A percentile compares a stretch with the other conserved stretches of the same genome.
Evolutionary conservation across 2,797 vertebrate genomes (phyloP).

Genomic region (Chrosomus eos): DNA sequence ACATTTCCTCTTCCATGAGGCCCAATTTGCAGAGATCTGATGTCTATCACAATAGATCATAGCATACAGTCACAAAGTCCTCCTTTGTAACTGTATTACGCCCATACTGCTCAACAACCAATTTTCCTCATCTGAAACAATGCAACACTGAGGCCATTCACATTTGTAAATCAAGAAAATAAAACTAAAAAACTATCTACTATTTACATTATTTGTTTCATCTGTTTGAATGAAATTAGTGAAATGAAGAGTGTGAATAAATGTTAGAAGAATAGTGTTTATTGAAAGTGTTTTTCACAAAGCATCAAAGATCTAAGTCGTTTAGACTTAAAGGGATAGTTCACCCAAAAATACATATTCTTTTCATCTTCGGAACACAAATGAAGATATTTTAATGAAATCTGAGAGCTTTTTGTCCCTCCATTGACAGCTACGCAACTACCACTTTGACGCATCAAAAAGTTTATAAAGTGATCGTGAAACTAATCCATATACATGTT

Average conservation of each 20-base stretch:
- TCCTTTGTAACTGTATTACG: constrained; percentile 52
- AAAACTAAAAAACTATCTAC: constrained; percentile 34
- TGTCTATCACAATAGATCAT: constrained; percentile 51
- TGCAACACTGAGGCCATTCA: constrained; percentile 54
- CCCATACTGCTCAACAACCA: constrained; percentile 53
- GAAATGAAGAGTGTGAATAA: constrained; percentile 6
- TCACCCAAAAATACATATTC: too few species aligned
- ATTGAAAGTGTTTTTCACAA: not conserved
- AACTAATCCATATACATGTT: too few species aligned
- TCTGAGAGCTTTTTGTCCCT: not conserved
- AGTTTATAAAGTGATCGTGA: too few species aligned
- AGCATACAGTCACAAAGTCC: constrained; percentile 52
- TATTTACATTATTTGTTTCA: constrained; percentile 6
- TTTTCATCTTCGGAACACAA: too few species aligned
- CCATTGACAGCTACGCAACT: not conserved
- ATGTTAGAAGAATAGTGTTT: not conserved
- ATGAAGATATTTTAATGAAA: too few species aligned
- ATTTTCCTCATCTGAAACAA: constrained; percentile 57
- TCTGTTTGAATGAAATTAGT: constrained; percentile 21
- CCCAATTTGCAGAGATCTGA: constrained; percentile 49
- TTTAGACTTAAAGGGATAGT: not conserved
- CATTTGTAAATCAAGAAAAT: constrained; percentile 31
- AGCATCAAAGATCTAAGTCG: not conserved
- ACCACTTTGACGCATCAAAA: not conserved
- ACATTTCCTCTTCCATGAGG: constrained; percentile 43